A percentile compares a stretch with the other conserved stretches of the same genome.
Conservation (phyloP, 2,797 vertebrate species). For the Etheostoma perlongum region DNA sequence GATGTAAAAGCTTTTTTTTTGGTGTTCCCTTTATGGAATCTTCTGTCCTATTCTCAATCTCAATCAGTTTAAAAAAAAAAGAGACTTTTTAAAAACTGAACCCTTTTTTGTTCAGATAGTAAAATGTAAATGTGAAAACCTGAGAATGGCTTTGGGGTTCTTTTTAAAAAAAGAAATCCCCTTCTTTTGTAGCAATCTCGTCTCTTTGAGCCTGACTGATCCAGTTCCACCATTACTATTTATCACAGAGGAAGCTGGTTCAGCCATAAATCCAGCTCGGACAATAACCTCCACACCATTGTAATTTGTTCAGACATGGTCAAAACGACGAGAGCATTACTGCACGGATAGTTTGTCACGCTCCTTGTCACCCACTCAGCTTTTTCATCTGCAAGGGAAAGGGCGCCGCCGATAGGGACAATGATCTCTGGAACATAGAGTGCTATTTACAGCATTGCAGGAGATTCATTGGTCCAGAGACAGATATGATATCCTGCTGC, state of each 20-base stretch:
- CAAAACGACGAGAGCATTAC: constrained; percentile 56
- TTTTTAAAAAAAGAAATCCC: not conserved
- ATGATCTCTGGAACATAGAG: constrained; percentile 62
- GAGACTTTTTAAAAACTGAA: not conserved
- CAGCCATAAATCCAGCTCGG: constrained; percentile 71
- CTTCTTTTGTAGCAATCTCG: constrained; percentile 26
- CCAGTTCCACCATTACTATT: constrained; percentile 51
- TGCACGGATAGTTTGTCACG: constrained; percentile 68
- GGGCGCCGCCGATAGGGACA: constrained; percentile 48
- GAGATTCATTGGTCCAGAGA: constrained; percentile 77
- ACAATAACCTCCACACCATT: constrained; percentile 71
- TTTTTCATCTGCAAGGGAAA: constrained; percentile 80
- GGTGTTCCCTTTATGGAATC: constrained; percentile 14
- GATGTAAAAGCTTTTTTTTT: constrained; percentile 11
- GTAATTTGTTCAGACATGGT: constrained; percentile 75
- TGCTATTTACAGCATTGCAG: constrained; percentile 79
- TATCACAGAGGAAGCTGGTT: constrained; percentile 55
- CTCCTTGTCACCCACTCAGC: constrained; percentile 62
- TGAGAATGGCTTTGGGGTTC: not conserved
- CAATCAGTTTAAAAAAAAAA: not conserved
- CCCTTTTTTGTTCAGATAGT: not conserved
- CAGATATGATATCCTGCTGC: constrained; percentile 84
- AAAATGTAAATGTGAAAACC: not conserved
- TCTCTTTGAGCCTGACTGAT: constrained; percentile 55
- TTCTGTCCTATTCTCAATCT: not conserved